A percentile compares a stretch with the other conserved stretches of the same genome.
phyloP scores from a whole-genome alignment of 1,140 invertebrate species.

The Physella acuta region DNA sequence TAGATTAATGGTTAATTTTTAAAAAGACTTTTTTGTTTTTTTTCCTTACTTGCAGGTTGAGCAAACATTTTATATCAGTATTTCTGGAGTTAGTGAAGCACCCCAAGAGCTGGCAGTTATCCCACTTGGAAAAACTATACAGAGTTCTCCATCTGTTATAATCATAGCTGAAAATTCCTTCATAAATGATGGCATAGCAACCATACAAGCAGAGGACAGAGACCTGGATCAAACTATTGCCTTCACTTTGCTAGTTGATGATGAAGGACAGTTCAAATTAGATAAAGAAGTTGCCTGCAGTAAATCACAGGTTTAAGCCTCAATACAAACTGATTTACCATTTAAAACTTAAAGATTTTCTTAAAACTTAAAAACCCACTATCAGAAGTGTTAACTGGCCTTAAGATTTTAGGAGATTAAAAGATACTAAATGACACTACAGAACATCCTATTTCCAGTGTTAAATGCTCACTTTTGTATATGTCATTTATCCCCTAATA shows the following conservation, averaged over 20 bases:
- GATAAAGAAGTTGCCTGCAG: background rate
- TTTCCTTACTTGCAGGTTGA: constrained; percentile 30
- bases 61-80: constrained; percentile 30
- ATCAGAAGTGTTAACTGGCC: no score
- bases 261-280: constrained; percentile 11
- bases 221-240: constrained; percentile 24
- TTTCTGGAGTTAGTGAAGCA: constrained; percentile 29
- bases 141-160: background rate
- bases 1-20: no score
- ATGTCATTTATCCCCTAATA: no score
- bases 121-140: constrained; percentile 12
- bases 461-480: no score
- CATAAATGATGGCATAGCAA: background rate
- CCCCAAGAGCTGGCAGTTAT: constrained; percentile 29
- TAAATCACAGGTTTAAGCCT: no score
- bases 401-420: no score
- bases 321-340: no score
- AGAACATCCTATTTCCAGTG: no score
- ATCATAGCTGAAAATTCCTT: constrained; percentile 3
- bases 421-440: no score
- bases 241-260: constrained; percentile 24
- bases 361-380: no score
- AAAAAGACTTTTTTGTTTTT: no score
- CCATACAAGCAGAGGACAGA: constrained; percentile 24
- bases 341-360: no score